A percentile compares a stretch with the other conserved stretches of the same genome.
phyloP scores from a whole-genome alignment of 2,797 vertebrate species.

The Gallinago solitaria region DNA sequence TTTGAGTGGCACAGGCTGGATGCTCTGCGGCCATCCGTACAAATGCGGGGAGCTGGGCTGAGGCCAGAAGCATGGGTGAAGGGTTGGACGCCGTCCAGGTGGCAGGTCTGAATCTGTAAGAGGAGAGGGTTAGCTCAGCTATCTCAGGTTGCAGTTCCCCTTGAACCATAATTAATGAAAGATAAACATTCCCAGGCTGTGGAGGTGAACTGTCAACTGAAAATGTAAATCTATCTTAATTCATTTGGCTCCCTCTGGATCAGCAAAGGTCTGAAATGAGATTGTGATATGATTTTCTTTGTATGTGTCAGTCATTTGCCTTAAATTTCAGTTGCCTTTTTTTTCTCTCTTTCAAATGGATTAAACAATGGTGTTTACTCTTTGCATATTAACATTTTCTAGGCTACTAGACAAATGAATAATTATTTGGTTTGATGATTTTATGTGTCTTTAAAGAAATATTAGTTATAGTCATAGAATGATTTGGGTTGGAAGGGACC shows the following conservation, averaged over 20 bases:
- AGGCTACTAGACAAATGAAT: neutral
- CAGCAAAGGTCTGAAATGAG: neutral
- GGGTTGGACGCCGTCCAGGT: conserved; percentile 27
- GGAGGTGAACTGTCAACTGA: conserved; percentile 20
- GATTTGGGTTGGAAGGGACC: neutral
- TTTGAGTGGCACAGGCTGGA: neutral
- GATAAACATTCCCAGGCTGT: conserved; percentile 41
- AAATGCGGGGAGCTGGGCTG: neutral
- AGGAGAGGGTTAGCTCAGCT: conserved; percentile 33
- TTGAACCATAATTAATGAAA: conserved; percentile 65
- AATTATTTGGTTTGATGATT: neutral
- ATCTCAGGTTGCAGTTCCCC: conserved; percentile 52
- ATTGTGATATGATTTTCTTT: neutral
- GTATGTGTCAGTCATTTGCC: neutral
- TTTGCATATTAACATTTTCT: neutral
- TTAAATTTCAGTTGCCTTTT: neutral
- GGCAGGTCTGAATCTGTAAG: conserved; percentile 34
- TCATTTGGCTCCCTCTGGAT: neutral
- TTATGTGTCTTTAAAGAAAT: neutral
- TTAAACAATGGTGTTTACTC: neutral
- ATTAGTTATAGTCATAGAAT: neutral
- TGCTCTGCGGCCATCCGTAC: rapidly evolving
- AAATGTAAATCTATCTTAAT: conserved; percentile 37
- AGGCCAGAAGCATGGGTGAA: conserved; percentile 2
- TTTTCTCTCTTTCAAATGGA: neutral